These are phyloP conservation scores for Pithys albifrons DNA, from an alignment of 2,113 vertebrate species.

Conservation along the genomic window DNA sequence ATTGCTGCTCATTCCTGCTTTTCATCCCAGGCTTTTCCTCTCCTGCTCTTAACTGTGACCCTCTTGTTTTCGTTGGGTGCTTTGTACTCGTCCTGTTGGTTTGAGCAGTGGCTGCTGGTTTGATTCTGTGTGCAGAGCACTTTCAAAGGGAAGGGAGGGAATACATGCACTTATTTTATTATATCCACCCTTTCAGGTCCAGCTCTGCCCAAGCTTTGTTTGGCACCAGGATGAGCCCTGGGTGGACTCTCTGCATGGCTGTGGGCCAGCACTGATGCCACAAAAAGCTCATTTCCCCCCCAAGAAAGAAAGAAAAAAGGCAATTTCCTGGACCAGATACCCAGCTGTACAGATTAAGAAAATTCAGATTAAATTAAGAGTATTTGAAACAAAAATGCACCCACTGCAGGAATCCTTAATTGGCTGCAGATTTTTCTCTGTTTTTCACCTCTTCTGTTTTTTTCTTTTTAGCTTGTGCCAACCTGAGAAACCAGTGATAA, in stretches of 20 bases:
- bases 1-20: conserved; percentile 3
- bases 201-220: not conserved
- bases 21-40: conserved; percentile 16
- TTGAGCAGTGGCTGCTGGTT: not conserved
- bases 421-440: not conserved
- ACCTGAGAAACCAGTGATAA: not conserved
- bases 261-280: not conserved
- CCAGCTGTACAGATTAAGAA: not conserved
- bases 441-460: not conserved
- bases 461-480: not conserved
- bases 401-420: not conserved
- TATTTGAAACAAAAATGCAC: not conserved
- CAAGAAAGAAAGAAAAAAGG: not conserved
- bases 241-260: not conserved
- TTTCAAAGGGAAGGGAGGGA: not conserved
- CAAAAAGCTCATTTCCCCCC: not conserved
- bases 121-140: not conserved
- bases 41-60: not conserved
- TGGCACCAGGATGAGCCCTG: not conserved
- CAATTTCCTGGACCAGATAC: not conserved
- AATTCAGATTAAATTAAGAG: not conserved
- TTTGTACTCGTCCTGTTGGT: not conserved
- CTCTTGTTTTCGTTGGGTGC: not conserved
- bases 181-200: not conserved
- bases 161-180: rapidly evolving